Conservation (phyloP, 2,888 invertebrate species). For the Bhutanitis thaidina region DNA sequence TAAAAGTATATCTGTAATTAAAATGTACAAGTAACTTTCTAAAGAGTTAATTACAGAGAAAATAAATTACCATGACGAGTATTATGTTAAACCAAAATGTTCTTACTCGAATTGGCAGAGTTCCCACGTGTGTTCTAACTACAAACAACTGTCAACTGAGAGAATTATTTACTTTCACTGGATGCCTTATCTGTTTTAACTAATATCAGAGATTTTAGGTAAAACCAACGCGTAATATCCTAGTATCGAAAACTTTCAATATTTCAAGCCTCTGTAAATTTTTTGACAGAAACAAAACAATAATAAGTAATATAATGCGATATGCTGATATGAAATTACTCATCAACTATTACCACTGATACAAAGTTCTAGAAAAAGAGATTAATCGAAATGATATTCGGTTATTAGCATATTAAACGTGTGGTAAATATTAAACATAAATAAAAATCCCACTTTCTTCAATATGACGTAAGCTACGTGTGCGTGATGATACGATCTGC, state of each 20-base stretch:
- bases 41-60: background rate
- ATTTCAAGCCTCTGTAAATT: too few species aligned
- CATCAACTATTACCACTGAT: too few species aligned
- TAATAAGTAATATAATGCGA: too few species aligned
- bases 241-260: too few species aligned
- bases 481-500: constrained; percentile 56
- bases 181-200: constrained; percentile 5
- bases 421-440: constrained; percentile 42
- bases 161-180: constrained; percentile 22
- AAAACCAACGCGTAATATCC: too few species aligned
- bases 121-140: constrained; percentile 18
- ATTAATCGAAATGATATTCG: constrained; percentile 28
- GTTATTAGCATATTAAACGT: constrained; percentile 17
- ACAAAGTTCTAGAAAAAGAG: background rate
- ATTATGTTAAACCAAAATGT: constrained; percentile 8
- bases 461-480: constrained; percentile 49
- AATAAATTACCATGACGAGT: constrained; percentile 8
- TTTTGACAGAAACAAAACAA: too few species aligned
- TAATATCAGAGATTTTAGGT: background rate
- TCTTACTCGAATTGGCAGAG: constrained; percentile 11
- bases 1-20: too few species aligned
- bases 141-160: constrained; percentile 19
- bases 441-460: constrained; percentile 59
- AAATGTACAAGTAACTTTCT: background rate
- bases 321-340: too few species aligned